Evolutionary conservation across 2,888 invertebrate genomes (phyloP), one percentile per base, ranked within the genome.

Genomic region (Sminthurides aquaticus): DNA sequence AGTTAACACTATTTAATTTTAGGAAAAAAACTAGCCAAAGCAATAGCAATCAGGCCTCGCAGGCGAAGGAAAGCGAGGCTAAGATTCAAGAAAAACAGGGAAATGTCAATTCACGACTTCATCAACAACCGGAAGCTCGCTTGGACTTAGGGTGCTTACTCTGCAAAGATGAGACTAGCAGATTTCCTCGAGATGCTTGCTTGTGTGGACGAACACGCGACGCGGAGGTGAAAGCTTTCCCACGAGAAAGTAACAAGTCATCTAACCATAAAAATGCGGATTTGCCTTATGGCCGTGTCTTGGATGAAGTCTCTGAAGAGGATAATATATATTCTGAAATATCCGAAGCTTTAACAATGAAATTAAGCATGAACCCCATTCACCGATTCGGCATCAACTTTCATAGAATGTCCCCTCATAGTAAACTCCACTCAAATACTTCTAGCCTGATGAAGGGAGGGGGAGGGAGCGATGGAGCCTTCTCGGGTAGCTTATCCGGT

Each of bases 401-500:
- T 65, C 70, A 67, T 49, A 68, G 57, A 25, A 48, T 63, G 1
- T 59, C 57, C 52, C 49, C 62, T 29, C 69, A 68, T 5, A 69
- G 66, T 20, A 52, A 52, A 52, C 52, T 52, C 5, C 52, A 52
- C 18, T 70, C 70, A 20, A 71, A 70, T 29, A 69, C 70, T 67
- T 69, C 69, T 20, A 72, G 71, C 65, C 62, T 73, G 60, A 52
- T 72, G 60, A 71, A 71, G 49, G 73, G 71, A 0, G 72, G 72
- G 3, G 79, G 80, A 49, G 79, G 79, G 62, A 79, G 78, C 74
- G 79, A 79, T 62, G 75, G 73, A 20, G 69, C 69, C 57, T 73
- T 71, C 49, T 68, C 68, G 1, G 67, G 72, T 34, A 76, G 78
- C 1, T 77, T 78, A 49, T 76, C 78, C 11, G 78, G 78, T 60